Evolutionary conservation across 2,888 invertebrate species (phyloP).

Genomic region (Drosophila falleni): DNA sequence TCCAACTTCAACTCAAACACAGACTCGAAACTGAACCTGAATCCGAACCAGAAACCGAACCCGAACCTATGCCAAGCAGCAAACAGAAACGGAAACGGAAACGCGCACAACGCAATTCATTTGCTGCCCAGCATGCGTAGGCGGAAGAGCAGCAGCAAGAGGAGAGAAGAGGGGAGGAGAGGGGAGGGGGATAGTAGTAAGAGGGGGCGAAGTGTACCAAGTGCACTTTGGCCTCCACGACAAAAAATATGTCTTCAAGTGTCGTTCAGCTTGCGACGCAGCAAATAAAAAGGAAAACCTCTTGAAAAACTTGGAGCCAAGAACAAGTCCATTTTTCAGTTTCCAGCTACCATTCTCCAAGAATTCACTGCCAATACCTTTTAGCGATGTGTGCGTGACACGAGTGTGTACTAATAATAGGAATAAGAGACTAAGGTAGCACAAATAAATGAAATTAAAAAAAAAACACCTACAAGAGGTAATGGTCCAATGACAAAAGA

Average conservation of each 20-base stretch:
- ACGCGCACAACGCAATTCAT: constrained; percentile 69
- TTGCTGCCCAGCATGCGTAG: constrained; percentile 58
- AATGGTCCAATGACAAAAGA: too few relatives aligned
- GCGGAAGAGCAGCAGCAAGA: neutral
- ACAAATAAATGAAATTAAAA: neutral
- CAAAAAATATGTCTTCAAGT: constrained; percentile 75
- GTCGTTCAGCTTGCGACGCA: constrained; percentile 35
- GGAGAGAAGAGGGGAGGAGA: too few relatives aligned
- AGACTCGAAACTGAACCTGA: constrained; percentile 12
- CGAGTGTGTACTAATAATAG: neutral
- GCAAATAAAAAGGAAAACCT: neutral
- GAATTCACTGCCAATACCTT: neutral
- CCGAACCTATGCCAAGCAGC: constrained; percentile 64
- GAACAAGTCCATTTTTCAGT: constrained; percentile 10
- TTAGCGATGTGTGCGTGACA: constrained; percentile 6
- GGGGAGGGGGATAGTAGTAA: too few relatives aligned
- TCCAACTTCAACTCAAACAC: constrained; percentile 6
- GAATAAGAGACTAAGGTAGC: too few relatives aligned
- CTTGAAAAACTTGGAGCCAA: constrained; percentile 13
- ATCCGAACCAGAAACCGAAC: constrained; percentile 48
- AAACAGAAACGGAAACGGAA: constrained; percentile 55
- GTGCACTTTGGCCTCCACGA: constrained; percentile 67
- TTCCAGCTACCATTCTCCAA: neutral
- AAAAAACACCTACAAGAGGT: too few relatives aligned
- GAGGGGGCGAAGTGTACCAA: neutral